phyloP scores from a whole-genome alignment of 1,140 invertebrate genomes.

The Pseudomyrmex gracilis region DNA sequence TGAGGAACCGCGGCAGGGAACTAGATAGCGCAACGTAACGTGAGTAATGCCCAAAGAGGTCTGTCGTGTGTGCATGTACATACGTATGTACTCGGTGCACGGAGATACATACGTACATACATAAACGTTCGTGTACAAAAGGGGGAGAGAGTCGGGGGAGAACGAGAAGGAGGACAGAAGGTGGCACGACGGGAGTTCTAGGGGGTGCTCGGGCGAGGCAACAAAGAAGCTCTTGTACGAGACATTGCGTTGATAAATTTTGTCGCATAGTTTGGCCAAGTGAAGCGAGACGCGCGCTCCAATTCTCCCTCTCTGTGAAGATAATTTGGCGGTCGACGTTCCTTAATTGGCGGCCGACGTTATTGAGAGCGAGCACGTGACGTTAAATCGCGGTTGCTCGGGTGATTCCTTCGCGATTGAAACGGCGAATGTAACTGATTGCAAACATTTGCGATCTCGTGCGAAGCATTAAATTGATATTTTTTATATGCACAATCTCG shows the following conservation, averaged over 20 bases:
- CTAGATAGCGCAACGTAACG: conserved; percentile 63
- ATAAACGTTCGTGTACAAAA: conserved; percentile 19
- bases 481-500: neutral
- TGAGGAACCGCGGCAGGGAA: conserved; percentile 74
- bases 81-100: neutral
- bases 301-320: conserved; percentile 2
- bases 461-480: neutral
- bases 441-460: neutral
- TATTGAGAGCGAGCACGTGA: conserved; percentile 45
- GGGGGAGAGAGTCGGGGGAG: neutral
- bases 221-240: conserved; percentile 52
- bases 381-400: conserved; percentile 17
- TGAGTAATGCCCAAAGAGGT: conserved; percentile 73
- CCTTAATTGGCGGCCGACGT: conserved; percentile 47
- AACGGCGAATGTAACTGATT: neutral
- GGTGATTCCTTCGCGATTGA: neutral
- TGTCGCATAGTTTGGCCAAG: conserved; percentile 51
- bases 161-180: neutral
- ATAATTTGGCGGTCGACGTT: conserved; percentile 55
- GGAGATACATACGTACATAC: neutral
- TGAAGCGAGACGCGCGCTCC: conserved; percentile 11
- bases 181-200: neutral
- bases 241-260: conserved; percentile 53
- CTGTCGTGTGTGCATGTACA: conserved; percentile 28
- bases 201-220: conserved; percentile 16